These are phyloP conservation scores for Artemia franciscana DNA, from an alignment of 1,140 invertebrate genomes.

Conservation along the genomic window DNA sequence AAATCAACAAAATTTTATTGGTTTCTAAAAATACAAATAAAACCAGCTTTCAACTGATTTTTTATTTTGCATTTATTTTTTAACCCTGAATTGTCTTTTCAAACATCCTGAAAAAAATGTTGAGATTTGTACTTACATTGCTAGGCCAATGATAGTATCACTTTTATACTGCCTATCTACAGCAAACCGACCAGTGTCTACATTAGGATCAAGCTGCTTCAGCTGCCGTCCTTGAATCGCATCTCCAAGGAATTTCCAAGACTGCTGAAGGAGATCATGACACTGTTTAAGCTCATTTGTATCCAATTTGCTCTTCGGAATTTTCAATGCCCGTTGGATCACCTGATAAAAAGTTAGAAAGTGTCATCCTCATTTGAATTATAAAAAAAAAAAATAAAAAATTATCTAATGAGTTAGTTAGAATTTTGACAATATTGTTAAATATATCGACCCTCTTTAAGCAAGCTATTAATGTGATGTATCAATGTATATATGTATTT, in stretches of 20 bases:
- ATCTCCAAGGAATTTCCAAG: constrained; percentile 18
- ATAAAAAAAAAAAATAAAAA: too few species aligned
- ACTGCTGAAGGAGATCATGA: background rate
- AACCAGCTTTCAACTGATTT: too few species aligned
- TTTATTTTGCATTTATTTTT: too few species aligned
- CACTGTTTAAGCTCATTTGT: background rate
- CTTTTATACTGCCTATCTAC: constrained; percentile 23
- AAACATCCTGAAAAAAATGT: background rate
- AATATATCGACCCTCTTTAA: too few species aligned
- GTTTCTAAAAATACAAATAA: too few species aligned
- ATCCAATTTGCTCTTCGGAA: background rate
- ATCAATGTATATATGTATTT: too few species aligned
- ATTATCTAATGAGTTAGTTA: too few species aligned
- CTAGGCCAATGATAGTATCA: constrained; percentile 27
- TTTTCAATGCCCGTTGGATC: background rate
- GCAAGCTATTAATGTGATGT: too few species aligned
- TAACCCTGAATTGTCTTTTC: too few species aligned
- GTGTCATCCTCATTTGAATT: too few species aligned
- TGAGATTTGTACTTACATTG: constrained; percentile 21
- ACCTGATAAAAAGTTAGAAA: constrained; percentile 20
- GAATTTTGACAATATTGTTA: too few species aligned
- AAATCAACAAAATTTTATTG: too few species aligned
- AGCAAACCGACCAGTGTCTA: constrained; percentile 24
- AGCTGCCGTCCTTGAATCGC: constrained; percentile 22
- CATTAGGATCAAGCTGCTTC: constrained; percentile 21